These are phyloP conservation scores for Liasis olivaceus DNA, from an alignment of 2,797 vertebrate species.

Conservation along the genomic window DNA sequence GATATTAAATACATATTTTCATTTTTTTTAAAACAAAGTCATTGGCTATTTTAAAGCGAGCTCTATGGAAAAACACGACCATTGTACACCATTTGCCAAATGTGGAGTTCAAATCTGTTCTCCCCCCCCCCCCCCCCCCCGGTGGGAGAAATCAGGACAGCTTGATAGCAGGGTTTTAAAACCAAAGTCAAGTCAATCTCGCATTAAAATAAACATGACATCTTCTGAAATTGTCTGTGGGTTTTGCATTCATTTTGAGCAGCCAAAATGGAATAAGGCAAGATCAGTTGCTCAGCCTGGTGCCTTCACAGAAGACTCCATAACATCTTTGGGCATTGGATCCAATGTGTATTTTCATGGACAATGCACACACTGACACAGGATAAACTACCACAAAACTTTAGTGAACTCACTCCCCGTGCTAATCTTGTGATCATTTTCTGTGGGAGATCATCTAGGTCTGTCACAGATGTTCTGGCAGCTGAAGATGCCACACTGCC, in stretches of 20 bases:
- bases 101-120: neutral
- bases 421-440: neutral
- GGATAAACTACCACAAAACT: neutral
- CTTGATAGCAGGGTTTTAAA: neutral
- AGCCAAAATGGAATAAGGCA: neutral
- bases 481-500: neutral
- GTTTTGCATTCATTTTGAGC: neutral
- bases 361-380: neutral
- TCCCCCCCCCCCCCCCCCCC: no score
- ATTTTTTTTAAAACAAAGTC: neutral
- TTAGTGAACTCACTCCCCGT: neutral
- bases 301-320: neutral
- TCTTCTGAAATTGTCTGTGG: neutral
- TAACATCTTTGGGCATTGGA: neutral
- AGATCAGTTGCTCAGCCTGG: neutral
- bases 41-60: neutral
- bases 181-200: neutral
- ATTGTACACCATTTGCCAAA: neutral
- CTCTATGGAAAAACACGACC: neutral
- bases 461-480: neutral
- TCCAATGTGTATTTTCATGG: neutral
- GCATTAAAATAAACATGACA: neutral
- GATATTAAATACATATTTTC: neutral
- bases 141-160: neutral
- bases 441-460: neutral